A percentile compares a stretch with the other conserved stretches of the same genome.
Evolutionary conservation across 2,797 vertebrate genomes (phyloP).

Genomic region (Aeoliscus strigatus): DNA sequence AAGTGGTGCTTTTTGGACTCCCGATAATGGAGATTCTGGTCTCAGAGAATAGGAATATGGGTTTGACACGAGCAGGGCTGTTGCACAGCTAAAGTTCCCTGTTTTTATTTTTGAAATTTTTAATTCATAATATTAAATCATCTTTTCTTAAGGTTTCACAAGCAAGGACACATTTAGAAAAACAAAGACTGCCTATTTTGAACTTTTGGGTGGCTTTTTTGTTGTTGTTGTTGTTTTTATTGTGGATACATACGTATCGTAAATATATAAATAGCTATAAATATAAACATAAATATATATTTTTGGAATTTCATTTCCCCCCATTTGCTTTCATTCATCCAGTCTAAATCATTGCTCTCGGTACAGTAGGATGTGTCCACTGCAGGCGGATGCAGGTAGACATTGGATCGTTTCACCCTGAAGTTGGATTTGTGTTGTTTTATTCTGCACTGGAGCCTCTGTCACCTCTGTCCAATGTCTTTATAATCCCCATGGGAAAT

Average conservation of each 20-base stretch:
- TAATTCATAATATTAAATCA: slow-evolving; percentile 62
- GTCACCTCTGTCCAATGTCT: slow-evolving; percentile 21
- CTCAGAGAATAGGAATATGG: slow-evolving; percentile 40
- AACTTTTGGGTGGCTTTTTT: slow-evolving; percentile 60
- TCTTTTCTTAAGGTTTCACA: slow-evolving; percentile 54
- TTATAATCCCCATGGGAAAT: slow-evolving; percentile 56
- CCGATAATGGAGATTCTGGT: slow-evolving; percentile 38
- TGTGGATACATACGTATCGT: slow-evolving; percentile 81
- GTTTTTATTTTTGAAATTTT: slow-evolving; percentile 57
- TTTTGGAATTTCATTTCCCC: slow-evolving; percentile 73
- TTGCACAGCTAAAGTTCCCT: slow-evolving; percentile 53
- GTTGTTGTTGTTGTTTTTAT: slow-evolving; percentile 51
- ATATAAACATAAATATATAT: slow-evolving; percentile 79
- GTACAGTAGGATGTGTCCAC: slow-evolving; percentile 21
- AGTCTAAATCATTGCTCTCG: slow-evolving; percentile 34
- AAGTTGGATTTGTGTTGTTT: slow-evolving; percentile 7
- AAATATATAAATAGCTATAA: slow-evolving; percentile 75
- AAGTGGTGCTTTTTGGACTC: slow-evolving; percentile 57
- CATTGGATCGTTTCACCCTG: slow-evolving; percentile 9
- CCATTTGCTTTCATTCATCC: slow-evolving; percentile 41
- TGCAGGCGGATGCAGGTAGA: slow-evolving; percentile 18
- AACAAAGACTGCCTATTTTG: slow-evolving; percentile 68
- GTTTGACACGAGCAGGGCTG: slow-evolving; percentile 42
- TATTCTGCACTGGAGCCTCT: slow-evolving; percentile 28
- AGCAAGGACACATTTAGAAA: slow-evolving; percentile 57